Evolutionary conservation across 2,113 vertebrate genomes (phyloP).

Genomic region (Dasypus novemcinctus): DNA sequence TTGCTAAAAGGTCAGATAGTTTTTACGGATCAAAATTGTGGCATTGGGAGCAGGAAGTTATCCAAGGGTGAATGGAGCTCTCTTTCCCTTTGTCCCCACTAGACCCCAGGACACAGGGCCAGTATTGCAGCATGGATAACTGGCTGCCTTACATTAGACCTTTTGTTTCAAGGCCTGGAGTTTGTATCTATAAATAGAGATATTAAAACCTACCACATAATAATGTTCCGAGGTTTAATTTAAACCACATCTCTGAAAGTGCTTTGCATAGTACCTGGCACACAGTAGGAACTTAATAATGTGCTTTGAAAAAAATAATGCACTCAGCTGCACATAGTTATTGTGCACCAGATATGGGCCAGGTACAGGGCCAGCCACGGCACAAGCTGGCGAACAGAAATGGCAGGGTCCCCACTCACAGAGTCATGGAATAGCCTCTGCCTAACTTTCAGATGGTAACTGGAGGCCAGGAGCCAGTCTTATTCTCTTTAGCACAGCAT

Average conservation of each 20-base stretch:
- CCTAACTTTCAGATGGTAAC: not conserved
- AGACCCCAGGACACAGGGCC: not conserved
- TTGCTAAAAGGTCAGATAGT: not conserved
- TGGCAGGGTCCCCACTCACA: not conserved
- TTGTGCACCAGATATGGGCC: not conserved
- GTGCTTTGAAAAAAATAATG: not conserved
- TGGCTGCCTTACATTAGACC: not conserved
- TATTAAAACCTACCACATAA: not conserved
- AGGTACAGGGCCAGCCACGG: not conserved
- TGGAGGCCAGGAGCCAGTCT: not conserved
- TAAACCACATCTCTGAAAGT: not conserved
- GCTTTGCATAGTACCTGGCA: not conserved
- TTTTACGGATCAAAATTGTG: not conserved
- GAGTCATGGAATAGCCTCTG: not conserved
- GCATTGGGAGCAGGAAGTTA: not conserved
- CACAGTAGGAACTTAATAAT: not conserved
- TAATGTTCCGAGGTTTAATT: not conserved
- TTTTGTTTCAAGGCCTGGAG: not conserved
- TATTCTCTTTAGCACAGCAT: not conserved
- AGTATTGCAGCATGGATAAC: fast-evolving
- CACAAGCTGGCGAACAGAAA: not conserved
- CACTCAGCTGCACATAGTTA: not conserved
- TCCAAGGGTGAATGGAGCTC: not conserved
- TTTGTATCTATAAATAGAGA: not conserved
- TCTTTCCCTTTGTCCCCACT: not conserved